phyloP scores from a whole-genome alignment of 1,140 invertebrate genomes.

The Ceratina japonica region DNA sequence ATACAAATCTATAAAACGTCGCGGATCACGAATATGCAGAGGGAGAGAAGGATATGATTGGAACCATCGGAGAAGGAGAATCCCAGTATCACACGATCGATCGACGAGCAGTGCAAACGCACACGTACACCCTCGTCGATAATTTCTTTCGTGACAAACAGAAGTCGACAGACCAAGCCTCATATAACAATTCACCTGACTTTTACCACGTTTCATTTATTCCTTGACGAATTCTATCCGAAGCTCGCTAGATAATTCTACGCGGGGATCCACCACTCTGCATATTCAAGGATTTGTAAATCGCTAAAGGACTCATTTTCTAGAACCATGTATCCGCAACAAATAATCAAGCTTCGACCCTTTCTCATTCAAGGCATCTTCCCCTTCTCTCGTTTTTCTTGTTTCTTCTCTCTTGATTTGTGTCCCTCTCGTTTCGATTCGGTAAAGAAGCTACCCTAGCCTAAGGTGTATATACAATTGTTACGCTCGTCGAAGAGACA shows the following conservation, averaged over 20 bases:
- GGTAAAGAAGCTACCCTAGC: constrained; percentile 62
- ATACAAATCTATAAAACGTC: constrained; percentile 28
- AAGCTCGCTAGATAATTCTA: constrained; percentile 17
- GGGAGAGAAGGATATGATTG: constrained; percentile 47
- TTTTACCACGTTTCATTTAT: neutral
- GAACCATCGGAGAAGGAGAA: constrained; percentile 36
- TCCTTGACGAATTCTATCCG: neutral
- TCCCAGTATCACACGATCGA: constrained; percentile 24
- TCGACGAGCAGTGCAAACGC: neutral
- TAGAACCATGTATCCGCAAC: neutral
- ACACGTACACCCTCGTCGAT: neutral
- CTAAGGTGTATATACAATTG: constrained; percentile 67
- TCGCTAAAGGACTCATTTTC: neutral
- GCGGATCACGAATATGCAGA: neutral
- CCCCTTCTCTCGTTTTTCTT: neutral
- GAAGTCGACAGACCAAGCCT: neutral
- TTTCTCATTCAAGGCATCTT: too few species aligned
- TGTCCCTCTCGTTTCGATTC: constrained; percentile 4
- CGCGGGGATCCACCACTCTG: neutral
- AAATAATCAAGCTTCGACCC: neutral
- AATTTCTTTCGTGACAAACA: neutral
- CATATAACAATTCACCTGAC: neutral
- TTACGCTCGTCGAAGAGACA: constrained; percentile 57
- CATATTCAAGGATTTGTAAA: neutral
- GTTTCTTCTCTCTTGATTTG: neutral